Conservation (phyloP, 2,888 invertebrate species). For the Hirtodrosophila trivittata region DNA sequence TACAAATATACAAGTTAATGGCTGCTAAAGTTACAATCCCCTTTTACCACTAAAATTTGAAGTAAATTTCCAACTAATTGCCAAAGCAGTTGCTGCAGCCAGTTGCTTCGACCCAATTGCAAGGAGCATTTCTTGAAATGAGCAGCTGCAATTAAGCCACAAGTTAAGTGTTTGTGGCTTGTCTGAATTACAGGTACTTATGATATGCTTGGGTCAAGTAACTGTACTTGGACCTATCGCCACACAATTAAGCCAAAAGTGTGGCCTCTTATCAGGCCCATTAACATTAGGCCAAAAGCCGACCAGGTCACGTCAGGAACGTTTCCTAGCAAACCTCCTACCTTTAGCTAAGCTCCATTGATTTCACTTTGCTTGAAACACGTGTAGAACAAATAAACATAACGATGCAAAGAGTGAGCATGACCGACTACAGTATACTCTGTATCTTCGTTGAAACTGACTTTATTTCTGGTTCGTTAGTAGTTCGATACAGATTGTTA, state of each 20-base stretch:
- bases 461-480: too few species aligned
- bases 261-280: slow-evolving; percentile 45
- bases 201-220: slow-evolving; percentile 15
- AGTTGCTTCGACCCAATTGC: slow-evolving; percentile 5
- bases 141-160: slow-evolving; percentile 29
- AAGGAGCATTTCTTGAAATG: slow-evolving; percentile 4
- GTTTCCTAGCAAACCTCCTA: background rate
- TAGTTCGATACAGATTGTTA: too few species aligned
- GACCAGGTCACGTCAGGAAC: slow-evolving; percentile 37
- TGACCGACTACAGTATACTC: too few species aligned
- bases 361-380: slow-evolving; percentile 23
- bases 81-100: background rate
- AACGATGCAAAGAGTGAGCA: background rate
- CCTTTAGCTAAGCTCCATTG: slow-evolving; percentile 30
- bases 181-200: slow-evolving; percentile 46
- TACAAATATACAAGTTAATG: too few species aligned
- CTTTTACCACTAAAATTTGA: background rate
- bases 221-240: slow-evolving; percentile 18
- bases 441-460: too few species aligned
- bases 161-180: slow-evolving; percentile 33
- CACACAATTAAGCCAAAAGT: slow-evolving; percentile 32
- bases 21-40: background rate
- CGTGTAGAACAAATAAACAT: slow-evolving; percentile 12
- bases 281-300: slow-evolving; percentile 47
- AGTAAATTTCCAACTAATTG: background rate